Evolutionary conservation across 2,113 vertebrate species (phyloP), one percentile per base, ranked within the genome.

Genomic region (Carassius gibelio): DNA sequence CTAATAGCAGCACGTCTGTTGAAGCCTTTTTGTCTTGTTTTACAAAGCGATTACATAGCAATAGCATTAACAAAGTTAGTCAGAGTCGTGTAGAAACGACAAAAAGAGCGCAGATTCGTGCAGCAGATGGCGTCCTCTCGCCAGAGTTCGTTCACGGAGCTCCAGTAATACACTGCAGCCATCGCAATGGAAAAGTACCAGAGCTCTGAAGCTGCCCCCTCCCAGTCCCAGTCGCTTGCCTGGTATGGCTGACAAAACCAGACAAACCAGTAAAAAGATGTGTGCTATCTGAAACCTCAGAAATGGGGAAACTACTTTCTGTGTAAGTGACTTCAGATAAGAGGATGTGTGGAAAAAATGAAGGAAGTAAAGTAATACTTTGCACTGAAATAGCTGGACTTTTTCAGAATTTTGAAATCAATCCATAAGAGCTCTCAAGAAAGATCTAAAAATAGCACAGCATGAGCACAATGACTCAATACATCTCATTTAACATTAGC

Each of bases 181-280:
- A 48, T 59, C 71, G 83, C 78, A 84, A 82, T 85, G 86, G 86
- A 87, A 87, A 87, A 85, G n/a, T 87, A 87, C 86, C 48, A 75
- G 72, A 64, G 57, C 38, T 14, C 14, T 45, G 42, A 19, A 9
- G 13, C 23, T 48, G 30, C 10, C 72, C 3, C 5, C 48, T n/a
- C 42, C 9, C 5, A 26, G 26, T n/a, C 42, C 9, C 30, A 7
- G 9, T 34, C 36, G 1, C 23, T 26, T 14, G 50, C 77, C 77
- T 61, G 45, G 68, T 19, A 57, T 72, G 76, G 30, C 55, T 59
- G 84, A 85, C 62, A 52, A 48, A 75, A 62, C 57, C 71, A 61
- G 48, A 80, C 42, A 52, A 71, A 48, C 21, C 42, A 30, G 8
- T 26, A 48, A 23, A 45, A 71, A 69, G 11, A 15, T n/a, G 59